Base-by-base conservation (phyloP, 2,797 vertebrate genomes). In the Muscicapa comitata region DNA sequence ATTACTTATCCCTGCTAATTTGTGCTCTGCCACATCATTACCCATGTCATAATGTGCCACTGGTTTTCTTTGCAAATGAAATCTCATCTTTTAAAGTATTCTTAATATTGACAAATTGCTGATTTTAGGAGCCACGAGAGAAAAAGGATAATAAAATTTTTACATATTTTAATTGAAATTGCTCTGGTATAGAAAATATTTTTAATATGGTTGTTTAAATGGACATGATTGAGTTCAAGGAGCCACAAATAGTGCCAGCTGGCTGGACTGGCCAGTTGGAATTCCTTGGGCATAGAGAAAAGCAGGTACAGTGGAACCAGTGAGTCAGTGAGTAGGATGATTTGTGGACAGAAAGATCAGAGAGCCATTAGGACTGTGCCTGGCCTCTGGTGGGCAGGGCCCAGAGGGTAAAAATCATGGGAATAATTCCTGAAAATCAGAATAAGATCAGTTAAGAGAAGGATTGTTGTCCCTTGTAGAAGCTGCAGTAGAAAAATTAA, bases 1-100 rank as follows among this genome's bases (percentile, higher is more conserved):
- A 95, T 91, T 91, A 74, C 91, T 95, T 92, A 74, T 71, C 57
- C 81, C 72, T 77, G 61, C 59, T 94, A 89, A 94, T 89, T 92
- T 91, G 84, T 9, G 9, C 85, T 74, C 45, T 88, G 81, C 81
- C 87, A 91, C 93, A 54, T 94, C 91, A 31, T 95, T 93, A 90
- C 68, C 48, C 78, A 0, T 38, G 81, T 77, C 84, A 63, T 63
- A 94, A 94, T 31, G 78, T 63, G 93, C 6, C 6, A 2, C 54
- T 37, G 55, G 53, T 57, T 88, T 80, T 72, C 88, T 68, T 65
- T 73, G 55, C 74, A 58, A 58, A 73, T 58, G 66, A 54, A 77
- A 53, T 59, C 59, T 18, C 88, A 4, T 66, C 54, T 77, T 58
- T 89, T 67, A 31, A 90, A 50, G 24, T 31, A 28, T 82, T 82